phyloP scores from a whole-genome alignment of 1,140 invertebrate genomes.

The Temnothorax nylanderi region DNA sequence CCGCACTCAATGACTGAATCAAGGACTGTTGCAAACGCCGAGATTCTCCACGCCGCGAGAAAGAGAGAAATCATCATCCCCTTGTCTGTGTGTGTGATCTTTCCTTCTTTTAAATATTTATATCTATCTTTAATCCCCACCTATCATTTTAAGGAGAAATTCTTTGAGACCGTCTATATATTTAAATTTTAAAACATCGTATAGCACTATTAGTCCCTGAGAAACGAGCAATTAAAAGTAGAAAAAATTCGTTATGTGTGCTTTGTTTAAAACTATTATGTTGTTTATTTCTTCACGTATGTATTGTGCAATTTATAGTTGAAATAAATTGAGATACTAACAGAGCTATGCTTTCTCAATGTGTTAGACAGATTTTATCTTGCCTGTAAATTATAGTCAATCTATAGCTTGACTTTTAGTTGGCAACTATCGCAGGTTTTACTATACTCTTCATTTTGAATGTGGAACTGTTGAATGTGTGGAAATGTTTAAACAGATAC shows the following conservation, averaged over 20 bases:
- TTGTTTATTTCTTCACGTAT: not conserved
- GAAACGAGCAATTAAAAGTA: not conserved
- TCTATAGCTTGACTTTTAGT: not conserved
- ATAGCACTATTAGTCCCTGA: not conserved
- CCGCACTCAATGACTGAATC: not conserved
- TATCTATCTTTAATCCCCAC: not conserved
- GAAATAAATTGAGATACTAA: not conserved
- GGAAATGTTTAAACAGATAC: constrained; percentile 18
- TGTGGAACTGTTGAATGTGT: no score
- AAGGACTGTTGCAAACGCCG: constrained; percentile 8
- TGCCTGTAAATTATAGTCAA: not conserved
- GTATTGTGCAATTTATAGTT: not conserved
- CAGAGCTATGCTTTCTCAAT: not conserved
- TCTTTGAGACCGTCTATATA: not conserved
- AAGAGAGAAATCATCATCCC: not conserved
- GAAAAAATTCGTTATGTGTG: not conserved
- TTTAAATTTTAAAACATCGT: not conserved
- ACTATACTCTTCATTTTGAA: not conserved
- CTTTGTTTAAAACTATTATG: not conserved
- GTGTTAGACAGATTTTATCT: not conserved
- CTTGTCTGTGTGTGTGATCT: no score
- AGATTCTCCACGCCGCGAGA: not conserved
- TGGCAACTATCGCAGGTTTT: not conserved
- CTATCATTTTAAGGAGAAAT: not conserved
- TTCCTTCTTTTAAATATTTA: not conserved